Conservation (phyloP, 2,113 vertebrate species). For the Morone saxatilis region DNA sequence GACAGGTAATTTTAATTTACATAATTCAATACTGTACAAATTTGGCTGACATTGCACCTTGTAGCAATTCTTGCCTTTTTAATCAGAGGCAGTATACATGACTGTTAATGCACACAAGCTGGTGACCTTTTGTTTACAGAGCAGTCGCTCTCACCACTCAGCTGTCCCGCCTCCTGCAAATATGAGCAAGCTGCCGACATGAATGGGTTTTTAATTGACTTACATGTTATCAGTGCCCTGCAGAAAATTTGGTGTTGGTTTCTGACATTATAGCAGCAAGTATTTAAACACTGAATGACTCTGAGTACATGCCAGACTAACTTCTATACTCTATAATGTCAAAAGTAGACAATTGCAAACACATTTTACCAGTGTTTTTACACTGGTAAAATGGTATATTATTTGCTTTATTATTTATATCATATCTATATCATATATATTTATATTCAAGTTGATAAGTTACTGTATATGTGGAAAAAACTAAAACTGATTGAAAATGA, state of each 20-base stretch:
- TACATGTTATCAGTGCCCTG: slow-evolving; percentile 54
- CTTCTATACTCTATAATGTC: slow-evolving; percentile 9
- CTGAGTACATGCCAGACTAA: slow-evolving; percentile 16
- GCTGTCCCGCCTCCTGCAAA: slow-evolving; percentile 49
- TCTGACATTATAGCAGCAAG: slow-evolving; percentile 23
- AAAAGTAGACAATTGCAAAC: background rate
- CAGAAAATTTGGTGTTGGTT: slow-evolving; percentile 54
- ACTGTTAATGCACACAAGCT: slow-evolving; percentile 49
- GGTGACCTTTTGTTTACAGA: slow-evolving; percentile 69
- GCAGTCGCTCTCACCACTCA: slow-evolving; percentile 33
- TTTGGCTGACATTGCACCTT: slow-evolving; percentile 61
- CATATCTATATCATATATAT: too few relatives aligned
- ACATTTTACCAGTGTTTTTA: background rate
- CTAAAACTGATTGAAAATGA: too few relatives aligned
- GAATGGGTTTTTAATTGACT: slow-evolving; percentile 69
- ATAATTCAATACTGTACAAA: slow-evolving; percentile 53
- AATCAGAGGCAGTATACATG: slow-evolving; percentile 62
- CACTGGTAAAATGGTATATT: background rate
- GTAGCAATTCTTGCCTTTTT: slow-evolving; percentile 55
- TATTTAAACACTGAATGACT: slow-evolving; percentile 32
- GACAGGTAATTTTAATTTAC: slow-evolving; percentile 61
- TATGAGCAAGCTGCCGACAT: slow-evolving; percentile 36
- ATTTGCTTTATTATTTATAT: too few relatives aligned
- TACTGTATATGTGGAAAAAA: too few relatives aligned
- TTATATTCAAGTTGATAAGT: background rate